Evolutionary conservation across 2,797 vertebrate species (phyloP).

Genomic region (Caiman crocodilus): DNA sequence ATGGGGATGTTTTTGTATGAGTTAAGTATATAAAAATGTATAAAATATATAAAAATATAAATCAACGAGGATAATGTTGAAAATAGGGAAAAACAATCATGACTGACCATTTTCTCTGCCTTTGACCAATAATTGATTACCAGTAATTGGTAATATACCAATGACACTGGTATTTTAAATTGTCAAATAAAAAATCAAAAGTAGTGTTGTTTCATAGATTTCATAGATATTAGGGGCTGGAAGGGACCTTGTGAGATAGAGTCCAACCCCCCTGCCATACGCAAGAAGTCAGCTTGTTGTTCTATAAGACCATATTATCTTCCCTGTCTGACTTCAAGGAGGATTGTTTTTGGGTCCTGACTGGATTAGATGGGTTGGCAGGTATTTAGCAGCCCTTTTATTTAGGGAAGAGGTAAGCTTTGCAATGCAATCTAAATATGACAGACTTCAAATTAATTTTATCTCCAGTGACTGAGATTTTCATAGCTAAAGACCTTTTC

Average conservation of each 20-base stretch:
- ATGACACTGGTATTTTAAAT: neutral
- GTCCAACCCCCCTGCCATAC: too few relatives aligned
- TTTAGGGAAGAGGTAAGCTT: neutral
- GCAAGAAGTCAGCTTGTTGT: too few relatives aligned
- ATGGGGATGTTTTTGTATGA: neutral
- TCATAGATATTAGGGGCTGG: too few relatives aligned
- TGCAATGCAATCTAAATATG: neutral
- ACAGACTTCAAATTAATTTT: neutral
- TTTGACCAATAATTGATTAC: neutral
- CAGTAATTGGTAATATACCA: neutral
- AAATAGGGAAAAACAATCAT: neutral
- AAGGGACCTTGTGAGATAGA: too few relatives aligned
- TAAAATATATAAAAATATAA: neutral
- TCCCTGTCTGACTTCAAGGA: neutral
- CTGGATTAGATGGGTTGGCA: neutral
- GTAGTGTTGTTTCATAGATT: neutral
- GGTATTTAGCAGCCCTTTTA: neutral
- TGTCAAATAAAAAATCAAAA: neutral
- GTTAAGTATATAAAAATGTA: neutral
- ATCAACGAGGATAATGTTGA: neutral
- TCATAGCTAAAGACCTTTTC: neutral
- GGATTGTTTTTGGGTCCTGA: neutral
- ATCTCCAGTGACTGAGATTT: neutral
- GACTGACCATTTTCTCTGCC: neutral
- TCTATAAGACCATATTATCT: neutral